phyloP scores from a whole-genome alignment of 2,113 vertebrate genomes.

The Lepus americanus region DNA sequence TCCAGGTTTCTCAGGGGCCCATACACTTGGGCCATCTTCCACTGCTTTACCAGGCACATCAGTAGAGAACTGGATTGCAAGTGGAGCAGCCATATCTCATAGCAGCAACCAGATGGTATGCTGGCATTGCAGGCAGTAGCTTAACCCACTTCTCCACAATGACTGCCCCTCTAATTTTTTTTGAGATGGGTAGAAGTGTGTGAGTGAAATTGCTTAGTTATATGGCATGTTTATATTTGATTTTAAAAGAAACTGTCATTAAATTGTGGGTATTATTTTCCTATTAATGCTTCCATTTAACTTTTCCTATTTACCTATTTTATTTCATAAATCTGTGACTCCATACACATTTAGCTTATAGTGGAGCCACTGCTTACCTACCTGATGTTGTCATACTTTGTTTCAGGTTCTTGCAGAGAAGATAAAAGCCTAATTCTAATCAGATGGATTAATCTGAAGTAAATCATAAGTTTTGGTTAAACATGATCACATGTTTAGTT shows the following conservation, averaged over 20 bases:
- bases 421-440: neutral
- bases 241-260: neutral
- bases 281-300: constrained; percentile 34
- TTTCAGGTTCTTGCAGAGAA: constrained; percentile 10
- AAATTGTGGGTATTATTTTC: constrained; percentile 41
- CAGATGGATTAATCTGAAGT: neutral
- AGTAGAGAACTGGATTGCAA: too few relatives aligned
- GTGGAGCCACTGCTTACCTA: neutral
- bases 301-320: neutral
- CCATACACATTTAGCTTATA: neutral
- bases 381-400: neutral
- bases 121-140: too few relatives aligned
- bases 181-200: neutral
- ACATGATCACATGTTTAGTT: neutral
- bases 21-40: too few relatives aligned
- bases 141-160: too few relatives aligned
- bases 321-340: neutral
- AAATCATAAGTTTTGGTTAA: constrained; percentile 22
- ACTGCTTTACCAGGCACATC: too few relatives aligned
- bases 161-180: neutral
- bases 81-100: too few relatives aligned
- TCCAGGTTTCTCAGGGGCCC: too few relatives aligned
- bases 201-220: neutral
- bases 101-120: too few relatives aligned
- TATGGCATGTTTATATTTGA: neutral